These are phyloP conservation scores for human DNA, from an alignment of 2,113 vertebrate genomes.

Conservation along the genomic window DNA sequence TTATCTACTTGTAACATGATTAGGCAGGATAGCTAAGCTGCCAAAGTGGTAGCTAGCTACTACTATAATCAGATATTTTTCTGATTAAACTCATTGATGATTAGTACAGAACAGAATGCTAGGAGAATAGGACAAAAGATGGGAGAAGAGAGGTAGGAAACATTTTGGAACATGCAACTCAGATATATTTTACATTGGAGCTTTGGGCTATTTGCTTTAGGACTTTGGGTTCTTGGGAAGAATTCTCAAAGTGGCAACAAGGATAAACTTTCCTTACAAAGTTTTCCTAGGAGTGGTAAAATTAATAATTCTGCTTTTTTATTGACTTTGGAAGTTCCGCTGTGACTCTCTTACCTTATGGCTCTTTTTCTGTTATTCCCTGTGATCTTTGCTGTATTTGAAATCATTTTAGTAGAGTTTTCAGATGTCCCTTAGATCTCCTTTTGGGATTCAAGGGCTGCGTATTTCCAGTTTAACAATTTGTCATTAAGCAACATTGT, in stretches of 20 bases:
- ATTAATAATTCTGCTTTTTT: neutral
- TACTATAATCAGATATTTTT: neutral
- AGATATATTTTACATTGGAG: neutral
- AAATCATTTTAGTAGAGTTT: neutral
- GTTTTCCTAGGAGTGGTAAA: neutral
- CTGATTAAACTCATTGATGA: neutral
- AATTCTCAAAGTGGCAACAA: neutral
- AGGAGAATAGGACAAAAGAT: neutral
- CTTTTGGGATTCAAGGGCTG: neutral
- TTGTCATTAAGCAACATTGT: neutral
- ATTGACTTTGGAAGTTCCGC: neutral
- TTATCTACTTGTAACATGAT: neutral
- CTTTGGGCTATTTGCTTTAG: neutral
- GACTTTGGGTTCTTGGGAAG: neutral
- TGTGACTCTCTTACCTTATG: neutral
- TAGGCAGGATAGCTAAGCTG: neutral
- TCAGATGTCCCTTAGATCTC: neutral
- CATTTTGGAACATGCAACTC: neutral
- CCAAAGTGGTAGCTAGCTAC: neutral
- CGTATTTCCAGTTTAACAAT: constrained; percentile 23
- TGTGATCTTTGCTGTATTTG: neutral
- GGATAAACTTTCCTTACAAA: neutral
- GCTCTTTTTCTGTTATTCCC: neutral
- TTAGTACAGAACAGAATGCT: neutral
- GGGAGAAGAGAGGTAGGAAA: neutral